Conservation (phyloP, 2,113 vertebrate genomes). For the Toxotes jaculatrix region DNA sequence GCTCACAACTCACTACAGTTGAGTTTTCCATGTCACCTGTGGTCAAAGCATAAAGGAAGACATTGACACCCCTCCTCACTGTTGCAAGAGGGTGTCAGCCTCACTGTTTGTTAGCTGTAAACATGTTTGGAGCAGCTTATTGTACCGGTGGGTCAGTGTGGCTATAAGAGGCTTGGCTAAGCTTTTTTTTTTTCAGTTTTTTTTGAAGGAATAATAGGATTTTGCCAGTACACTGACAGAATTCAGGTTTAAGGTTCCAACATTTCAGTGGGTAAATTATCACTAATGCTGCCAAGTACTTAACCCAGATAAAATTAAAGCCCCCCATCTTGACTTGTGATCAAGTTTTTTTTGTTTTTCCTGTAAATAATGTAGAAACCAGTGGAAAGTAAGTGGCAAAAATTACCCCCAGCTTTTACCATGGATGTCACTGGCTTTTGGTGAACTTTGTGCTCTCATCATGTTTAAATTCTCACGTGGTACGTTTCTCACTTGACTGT, state of each 20-base stretch:
- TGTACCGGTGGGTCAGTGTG: not conserved
- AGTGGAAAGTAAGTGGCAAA: not conserved
- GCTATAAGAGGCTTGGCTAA: conserved; percentile 43
- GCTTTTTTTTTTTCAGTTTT: conserved; percentile 10
- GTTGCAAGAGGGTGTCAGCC: not conserved
- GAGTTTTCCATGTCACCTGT: conserved; percentile 7
- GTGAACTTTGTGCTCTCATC: not conserved
- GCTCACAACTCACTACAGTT: not conserved
- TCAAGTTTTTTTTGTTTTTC: conserved; percentile 12
- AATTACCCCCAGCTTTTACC: conserved; percentile 7
- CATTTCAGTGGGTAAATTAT: conserved; percentile 35
- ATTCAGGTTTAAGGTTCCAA: conserved; percentile 25
- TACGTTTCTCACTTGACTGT: conserved; percentile 4
- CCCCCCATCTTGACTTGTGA: not conserved
- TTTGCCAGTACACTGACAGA: conserved; percentile 13
- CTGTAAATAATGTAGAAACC: conserved; percentile 1
- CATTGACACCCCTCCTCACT: not conserved
- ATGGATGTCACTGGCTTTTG: not conserved
- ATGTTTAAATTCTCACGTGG: not conserved
- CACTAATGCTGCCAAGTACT: conserved; percentile 26
- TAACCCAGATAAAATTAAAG: conserved; percentile 50
- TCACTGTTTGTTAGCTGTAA: conserved; percentile 17
- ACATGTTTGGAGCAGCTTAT: conserved; percentile 23
- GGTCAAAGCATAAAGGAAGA: not conserved
- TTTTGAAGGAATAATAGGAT: conserved; percentile 54